Evolutionary conservation across 1,140 invertebrate species (phyloP).

Genomic region (Camponotus floridanus): DNA sequence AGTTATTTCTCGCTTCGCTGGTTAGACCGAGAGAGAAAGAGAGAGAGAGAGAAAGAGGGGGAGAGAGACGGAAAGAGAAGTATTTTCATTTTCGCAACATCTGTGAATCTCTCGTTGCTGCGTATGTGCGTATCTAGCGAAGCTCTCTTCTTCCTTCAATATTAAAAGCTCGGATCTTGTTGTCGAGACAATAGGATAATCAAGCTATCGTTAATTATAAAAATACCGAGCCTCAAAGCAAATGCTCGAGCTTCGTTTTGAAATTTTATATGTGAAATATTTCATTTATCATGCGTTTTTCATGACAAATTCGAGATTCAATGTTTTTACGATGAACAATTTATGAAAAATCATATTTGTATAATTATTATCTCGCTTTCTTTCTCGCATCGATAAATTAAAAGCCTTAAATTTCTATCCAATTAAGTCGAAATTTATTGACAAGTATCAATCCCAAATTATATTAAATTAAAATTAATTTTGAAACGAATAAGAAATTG

Average conservation of each 20-base stretch:
- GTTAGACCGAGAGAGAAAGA: conserved; percentile 42
- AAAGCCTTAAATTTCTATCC: not conserved
- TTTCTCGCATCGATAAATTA: not conserved
- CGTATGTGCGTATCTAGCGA: not conserved
- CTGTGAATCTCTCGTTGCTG: conserved; percentile 51
- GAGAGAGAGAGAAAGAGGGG: conserved; percentile 21
- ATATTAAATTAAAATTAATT: not conserved
- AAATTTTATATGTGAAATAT: not conserved
- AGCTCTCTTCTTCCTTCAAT: conserved; percentile 16
- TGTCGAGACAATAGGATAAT: conserved; percentile 30
- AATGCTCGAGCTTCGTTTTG: not conserved
- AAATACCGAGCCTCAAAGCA: conserved; percentile 8
- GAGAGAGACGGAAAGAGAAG: conserved; percentile 3
- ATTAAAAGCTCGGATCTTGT: conserved; percentile 5
- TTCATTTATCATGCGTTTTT: not conserved
- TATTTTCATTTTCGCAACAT: conserved; percentile 78
- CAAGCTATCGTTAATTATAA: conserved; percentile 41
- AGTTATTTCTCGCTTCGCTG: conserved; percentile 84
- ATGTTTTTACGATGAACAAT: not conserved
- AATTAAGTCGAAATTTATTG: conserved; percentile 4
- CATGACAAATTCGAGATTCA: not conserved
- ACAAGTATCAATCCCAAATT: not conserved
- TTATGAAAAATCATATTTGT: not conserved
- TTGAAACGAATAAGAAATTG: not conserved
- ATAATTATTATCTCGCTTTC: not conserved